Evolutionary conservation across 2,113 vertebrate genomes (phyloP).

Genomic region (Brevimyrus niger): DNA sequence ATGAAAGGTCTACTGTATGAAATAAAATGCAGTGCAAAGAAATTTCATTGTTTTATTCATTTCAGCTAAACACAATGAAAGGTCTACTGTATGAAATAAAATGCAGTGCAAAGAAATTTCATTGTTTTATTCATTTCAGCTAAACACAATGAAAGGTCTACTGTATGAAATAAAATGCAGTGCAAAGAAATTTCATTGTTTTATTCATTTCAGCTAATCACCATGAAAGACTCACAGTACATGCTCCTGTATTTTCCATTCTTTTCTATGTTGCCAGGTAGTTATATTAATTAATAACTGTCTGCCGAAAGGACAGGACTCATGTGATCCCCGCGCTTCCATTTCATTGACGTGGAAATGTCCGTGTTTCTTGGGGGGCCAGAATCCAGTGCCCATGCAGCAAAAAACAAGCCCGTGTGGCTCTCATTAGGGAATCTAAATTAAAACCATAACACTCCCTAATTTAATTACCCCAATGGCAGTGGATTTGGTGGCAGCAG

Average conservation of each 20-base stretch:
- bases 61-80: too few species aligned
- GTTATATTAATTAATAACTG: background rate
- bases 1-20: too few species aligned
- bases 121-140: too few species aligned
- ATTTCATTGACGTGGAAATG: background rate
- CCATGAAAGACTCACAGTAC: background rate
- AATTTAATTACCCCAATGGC: slow-evolving; percentile 99
- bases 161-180: background rate
- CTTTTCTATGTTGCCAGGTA: background rate
- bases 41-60: too few species aligned
- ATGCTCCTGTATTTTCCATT: background rate
- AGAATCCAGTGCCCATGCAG: slow-evolving; percentile 46
- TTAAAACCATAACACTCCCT: slow-evolving; percentile 98
- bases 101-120: too few species aligned
- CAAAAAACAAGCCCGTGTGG: slow-evolving; percentile 54
- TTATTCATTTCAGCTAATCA: background rate
- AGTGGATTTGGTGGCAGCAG: slow-evolving; percentile 72
- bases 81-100: too few species aligned
- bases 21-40: too few species aligned
- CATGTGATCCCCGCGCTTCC: background rate
- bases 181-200: background rate
- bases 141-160: background rate
- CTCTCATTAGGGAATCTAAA: slow-evolving; percentile 81
- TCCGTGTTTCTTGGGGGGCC: slow-evolving; percentile 23
- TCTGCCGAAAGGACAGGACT: background rate